These are phyloP conservation scores for Drosophila tripunctata DNA, from an alignment of 2,888 invertebrate genomes.

Conservation along the genomic window DNA sequence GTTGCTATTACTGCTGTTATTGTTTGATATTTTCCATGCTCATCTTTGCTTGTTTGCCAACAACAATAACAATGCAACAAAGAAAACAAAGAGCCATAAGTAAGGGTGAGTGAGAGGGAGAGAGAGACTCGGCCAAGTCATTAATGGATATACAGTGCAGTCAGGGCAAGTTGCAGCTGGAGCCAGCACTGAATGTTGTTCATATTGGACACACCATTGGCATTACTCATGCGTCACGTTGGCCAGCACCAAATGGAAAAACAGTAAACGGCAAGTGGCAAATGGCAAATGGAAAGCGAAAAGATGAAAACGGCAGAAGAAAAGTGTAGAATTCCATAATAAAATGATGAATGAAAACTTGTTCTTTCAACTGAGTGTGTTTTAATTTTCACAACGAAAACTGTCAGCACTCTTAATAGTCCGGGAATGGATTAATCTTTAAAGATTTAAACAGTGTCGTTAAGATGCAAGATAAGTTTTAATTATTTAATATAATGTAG, in stretches of 20 bases:
- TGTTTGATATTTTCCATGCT: conserved; percentile 64
- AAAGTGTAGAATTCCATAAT: conserved; percentile 40
- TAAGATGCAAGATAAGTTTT: too few species aligned
- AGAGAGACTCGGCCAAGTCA: conserved; percentile 51
- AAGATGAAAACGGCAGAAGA: conserved; percentile 15
- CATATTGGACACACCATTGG: conserved; percentile 49
- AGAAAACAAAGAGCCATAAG: conserved; percentile 36
- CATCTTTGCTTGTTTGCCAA: conserved; percentile 56
- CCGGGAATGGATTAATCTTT: not conserved
- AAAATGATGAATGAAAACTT: conserved; percentile 59
- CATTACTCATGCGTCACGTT: conserved; percentile 59
- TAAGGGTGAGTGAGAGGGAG: conserved; percentile 9
- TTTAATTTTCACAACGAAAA: conserved; percentile 55
- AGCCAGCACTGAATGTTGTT: conserved; percentile 34
- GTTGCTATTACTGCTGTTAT: conserved; percentile 47
- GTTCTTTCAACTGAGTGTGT: conserved; percentile 48
- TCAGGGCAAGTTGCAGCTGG: conserved; percentile 10
- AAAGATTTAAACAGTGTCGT: not conserved
- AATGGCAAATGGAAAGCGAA: conserved; percentile 18
- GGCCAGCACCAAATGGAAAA: conserved; percentile 40
- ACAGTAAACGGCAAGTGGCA: conserved; percentile 6
- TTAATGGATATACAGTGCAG: conserved; percentile 49
- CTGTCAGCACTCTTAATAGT: conserved; percentile 5
- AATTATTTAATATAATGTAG: too few species aligned
- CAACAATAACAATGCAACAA: conserved; percentile 41